Evolutionary conservation across 2,888 invertebrate species (phyloP).

Genomic region (Calameuta idolon): DNA sequence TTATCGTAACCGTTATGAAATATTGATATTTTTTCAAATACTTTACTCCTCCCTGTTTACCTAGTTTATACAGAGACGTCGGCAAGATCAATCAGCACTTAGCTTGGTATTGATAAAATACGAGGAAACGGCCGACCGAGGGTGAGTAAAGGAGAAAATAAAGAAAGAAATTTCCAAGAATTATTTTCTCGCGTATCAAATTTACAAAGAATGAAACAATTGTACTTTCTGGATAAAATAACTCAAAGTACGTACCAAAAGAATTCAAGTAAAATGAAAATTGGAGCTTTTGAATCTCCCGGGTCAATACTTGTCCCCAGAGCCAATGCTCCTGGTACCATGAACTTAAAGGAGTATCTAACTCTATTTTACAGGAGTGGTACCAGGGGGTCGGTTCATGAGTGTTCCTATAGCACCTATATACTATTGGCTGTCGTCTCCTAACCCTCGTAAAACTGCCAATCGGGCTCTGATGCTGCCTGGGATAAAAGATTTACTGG

Average conservation of each 20-base stretch:
- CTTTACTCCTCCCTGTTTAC: neutral
- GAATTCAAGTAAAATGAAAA: neutral
- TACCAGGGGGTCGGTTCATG: neutral
- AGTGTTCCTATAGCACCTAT: neutral
- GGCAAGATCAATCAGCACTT: neutral
- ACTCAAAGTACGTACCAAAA: neutral
- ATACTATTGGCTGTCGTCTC: neutral
- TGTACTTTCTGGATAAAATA: no score
- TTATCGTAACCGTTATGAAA: neutral
- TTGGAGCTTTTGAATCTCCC: neutral
- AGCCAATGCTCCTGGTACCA: neutral
- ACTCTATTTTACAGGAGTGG: neutral
- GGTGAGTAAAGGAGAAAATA: no score
- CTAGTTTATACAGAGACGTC: neutral
- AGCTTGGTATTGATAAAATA: neutral
- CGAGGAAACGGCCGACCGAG: neutral
- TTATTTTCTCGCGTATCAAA: no score
- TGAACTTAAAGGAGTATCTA: neutral
- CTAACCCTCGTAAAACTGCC: slow-evolving; percentile 12
- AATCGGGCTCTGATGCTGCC: slow-evolving; percentile 5
- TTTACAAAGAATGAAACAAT: no score
- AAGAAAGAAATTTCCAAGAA: no score
- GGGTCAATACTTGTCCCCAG: neutral
- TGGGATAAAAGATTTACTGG: neutral
- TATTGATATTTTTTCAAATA: neutral